These are phyloP conservation scores for Noctua janthina DNA, from an alignment of 2,888 invertebrate species.

Conservation along the genomic window DNA sequence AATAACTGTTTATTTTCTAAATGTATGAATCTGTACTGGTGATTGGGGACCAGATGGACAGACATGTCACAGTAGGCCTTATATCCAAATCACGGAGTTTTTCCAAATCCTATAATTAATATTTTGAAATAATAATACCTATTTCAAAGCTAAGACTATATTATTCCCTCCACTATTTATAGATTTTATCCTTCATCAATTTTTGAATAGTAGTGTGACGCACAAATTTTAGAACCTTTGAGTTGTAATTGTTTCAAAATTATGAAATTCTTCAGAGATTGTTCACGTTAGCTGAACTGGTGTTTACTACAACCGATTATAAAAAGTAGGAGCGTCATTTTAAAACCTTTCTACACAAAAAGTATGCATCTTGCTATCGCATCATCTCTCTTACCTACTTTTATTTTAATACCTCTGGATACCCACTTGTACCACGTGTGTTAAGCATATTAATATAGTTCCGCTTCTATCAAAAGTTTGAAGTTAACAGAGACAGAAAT, in stretches of 20 bases:
- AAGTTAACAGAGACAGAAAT: neutral
- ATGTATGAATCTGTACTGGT: conserved; percentile 78
- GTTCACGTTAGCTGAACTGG: neutral
- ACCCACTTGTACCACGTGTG: neutral
- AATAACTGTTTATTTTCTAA: conserved; percentile 60
- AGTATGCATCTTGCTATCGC: neutral
- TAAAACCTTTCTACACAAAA: neutral
- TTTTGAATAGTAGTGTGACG: conserved; percentile 69
- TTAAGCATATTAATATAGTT: neutral
- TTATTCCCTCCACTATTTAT: conserved; percentile 87
- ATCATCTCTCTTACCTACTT: neutral
- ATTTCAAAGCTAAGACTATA: conserved; percentile 83
- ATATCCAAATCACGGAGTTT: conserved; percentile 72
- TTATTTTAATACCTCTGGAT: neutral
- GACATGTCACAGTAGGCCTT: conserved; percentile 79
- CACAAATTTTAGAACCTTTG: conserved; percentile 63
- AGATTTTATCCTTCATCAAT: conserved; percentile 75
- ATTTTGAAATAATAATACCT: conserved; percentile 60
- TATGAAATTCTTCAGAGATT: neutral
- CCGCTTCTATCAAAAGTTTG: neutral
- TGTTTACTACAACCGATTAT: neutral
- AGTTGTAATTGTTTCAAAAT: conserved; percentile 20
- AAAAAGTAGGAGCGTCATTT: neutral
- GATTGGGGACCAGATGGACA: conserved; percentile 84
- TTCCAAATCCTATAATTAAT: conserved; percentile 65